Conservation (phyloP, 1,140 invertebrate species). For the Berghia stephanieae region DNA sequence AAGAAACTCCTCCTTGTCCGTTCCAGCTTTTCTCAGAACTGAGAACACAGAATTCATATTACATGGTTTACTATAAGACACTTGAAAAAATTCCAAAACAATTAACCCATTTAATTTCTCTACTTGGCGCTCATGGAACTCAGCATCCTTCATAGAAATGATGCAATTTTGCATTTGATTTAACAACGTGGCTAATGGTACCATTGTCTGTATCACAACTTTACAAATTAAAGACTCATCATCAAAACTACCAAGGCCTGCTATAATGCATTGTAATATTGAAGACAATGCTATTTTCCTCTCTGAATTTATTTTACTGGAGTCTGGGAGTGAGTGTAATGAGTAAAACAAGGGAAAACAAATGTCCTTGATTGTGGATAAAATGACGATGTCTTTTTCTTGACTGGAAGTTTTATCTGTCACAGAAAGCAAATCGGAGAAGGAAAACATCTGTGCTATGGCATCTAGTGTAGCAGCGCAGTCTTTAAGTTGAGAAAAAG, state of each 20-base stretch:
- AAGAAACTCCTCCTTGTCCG: neutral
- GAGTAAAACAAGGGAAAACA: constrained; percentile 28
- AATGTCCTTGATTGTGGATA: constrained; percentile 28
- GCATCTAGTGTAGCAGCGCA: no score
- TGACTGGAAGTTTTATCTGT: no score
- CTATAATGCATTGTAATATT: neutral
- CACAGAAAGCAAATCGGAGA: no score
- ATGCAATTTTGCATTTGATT: neutral
- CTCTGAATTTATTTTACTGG: constrained; percentile 17
- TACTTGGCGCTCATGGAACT: neutral
- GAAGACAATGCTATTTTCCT: neutral
- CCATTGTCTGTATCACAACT: constrained; percentile 4
- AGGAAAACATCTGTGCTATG: no score
- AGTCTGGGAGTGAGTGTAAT: constrained; percentile 5
- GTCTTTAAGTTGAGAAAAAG: no score
- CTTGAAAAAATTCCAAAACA: constrained; percentile 14
- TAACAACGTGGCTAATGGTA: neutral
- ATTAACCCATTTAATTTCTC: constrained; percentile 10
- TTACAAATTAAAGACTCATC: neutral
- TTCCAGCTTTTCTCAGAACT: neutral
- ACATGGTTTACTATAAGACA: no score
- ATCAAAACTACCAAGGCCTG: neutral
- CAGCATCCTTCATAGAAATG: neutral
- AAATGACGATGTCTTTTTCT: no score
- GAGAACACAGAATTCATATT: no score